A percentile compares a stretch with the other conserved stretches of the same genome.
Evolutionary conservation across 2,888 invertebrate genomes (phyloP).

Genomic region (Ophion ventricosus): DNA sequence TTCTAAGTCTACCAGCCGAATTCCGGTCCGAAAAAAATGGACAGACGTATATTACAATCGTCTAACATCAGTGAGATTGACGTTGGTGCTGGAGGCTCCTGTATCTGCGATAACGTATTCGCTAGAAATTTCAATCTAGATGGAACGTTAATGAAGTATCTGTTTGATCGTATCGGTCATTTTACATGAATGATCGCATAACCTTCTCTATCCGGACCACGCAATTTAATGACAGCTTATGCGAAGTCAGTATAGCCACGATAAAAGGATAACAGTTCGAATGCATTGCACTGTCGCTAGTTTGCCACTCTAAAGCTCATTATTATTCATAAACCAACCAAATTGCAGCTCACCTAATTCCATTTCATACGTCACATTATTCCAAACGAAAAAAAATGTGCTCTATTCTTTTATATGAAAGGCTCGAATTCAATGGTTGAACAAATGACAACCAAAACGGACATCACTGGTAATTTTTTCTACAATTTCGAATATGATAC

Average conservation of each 20-base stretch:
- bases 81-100: not conserved
- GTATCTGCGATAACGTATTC: not conserved
- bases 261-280: constrained; percentile 5
- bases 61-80: not conserved
- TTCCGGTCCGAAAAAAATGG: not conserved
- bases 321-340: constrained; percentile 10
- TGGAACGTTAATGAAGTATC: constrained; percentile 14
- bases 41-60: not conserved
- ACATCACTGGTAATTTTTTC: not conserved
- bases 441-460: not conserved
- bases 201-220: constrained; percentile 10
- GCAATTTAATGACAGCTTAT: not conserved
- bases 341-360: not conserved
- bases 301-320: not conserved
- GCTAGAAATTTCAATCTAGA: constrained; percentile 2
- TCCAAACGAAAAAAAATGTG: not conserved
- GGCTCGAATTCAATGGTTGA: not conserved
- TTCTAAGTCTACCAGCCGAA: not conserved
- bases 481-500: not conserved
- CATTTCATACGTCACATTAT: not conserved
- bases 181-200: constrained; percentile 26
- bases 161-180: not conserved
- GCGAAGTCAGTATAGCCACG: constrained; percentile 9
- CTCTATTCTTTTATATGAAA: not conserved
- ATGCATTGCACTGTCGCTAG: constrained; percentile 1